Evolutionary conservation across 1,140 invertebrate species (phyloP).

Genomic region (Heliconius congener): DNA sequence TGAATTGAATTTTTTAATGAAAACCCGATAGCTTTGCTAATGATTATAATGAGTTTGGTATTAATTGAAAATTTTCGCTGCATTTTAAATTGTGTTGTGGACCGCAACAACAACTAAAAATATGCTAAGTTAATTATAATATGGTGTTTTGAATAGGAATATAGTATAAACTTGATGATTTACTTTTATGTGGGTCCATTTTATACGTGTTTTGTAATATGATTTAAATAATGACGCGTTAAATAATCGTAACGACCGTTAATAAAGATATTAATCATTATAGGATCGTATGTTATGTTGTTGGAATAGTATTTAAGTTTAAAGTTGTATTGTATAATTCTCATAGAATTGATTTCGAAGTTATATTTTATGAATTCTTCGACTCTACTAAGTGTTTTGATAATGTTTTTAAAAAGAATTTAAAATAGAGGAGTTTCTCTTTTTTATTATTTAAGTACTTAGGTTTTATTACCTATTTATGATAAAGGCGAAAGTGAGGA

Average conservation of each 20-base stretch:
- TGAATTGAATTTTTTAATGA: conserved; percentile 61
- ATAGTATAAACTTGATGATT: neutral
- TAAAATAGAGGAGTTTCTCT: too few relatives aligned
- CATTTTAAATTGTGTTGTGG: conserved; percentile 43
- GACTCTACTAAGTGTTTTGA: too few relatives aligned
- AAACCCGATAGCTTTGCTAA: conserved; percentile 48
- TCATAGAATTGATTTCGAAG: too few relatives aligned
- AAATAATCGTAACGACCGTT: neutral
- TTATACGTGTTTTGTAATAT: neutral
- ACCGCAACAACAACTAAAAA: conserved; percentile 30
- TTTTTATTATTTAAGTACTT: too few relatives aligned
- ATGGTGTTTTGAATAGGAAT: neutral
- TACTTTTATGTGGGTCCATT: neutral
- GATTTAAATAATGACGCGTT: conserved; percentile 1
- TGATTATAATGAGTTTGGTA: conserved; percentile 46
- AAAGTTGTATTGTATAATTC: too few relatives aligned
- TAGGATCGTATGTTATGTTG: neutral
- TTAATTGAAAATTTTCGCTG: conserved; percentile 46
- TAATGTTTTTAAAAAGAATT: too few relatives aligned
- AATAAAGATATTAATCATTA: neutral
- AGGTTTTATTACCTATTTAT: too few relatives aligned
- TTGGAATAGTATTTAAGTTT: too few relatives aligned
- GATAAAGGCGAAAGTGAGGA: too few relatives aligned
- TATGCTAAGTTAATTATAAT: conserved; percentile 12
- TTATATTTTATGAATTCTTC: too few relatives aligned